Conservation (phyloP, 1,140 invertebrate species). For the Hypothenemus hampei region DNA sequence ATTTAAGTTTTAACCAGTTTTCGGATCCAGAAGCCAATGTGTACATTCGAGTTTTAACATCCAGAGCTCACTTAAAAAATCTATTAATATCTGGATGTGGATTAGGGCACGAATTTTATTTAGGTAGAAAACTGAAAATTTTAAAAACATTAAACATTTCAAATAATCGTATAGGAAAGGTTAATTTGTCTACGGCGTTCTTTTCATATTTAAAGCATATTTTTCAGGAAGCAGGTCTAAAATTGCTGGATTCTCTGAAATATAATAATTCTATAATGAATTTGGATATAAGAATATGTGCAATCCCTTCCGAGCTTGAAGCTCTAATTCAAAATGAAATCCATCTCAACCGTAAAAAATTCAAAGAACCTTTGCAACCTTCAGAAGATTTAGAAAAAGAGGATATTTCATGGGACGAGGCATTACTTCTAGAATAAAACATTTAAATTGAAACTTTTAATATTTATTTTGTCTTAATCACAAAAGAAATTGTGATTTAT, state of each 20-base stretch:
- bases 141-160: slow-evolving; percentile 21
- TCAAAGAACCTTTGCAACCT: not conserved
- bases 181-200: not conserved
- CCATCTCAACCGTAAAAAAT: slow-evolving; percentile 4
- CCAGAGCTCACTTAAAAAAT: not conserved
- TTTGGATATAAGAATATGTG: slow-evolving; percentile 30
- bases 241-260: slow-evolving; percentile 7
- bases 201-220: too few relatives aligned
- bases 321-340: slow-evolving; percentile 15
- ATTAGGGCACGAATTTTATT: slow-evolving; percentile 5
- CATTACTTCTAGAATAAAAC: too few relatives aligned
- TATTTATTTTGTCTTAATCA: too few relatives aligned
- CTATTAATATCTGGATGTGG: slow-evolving; percentile 13
- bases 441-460: too few relatives aligned
- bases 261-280: slow-evolving; percentile 22
- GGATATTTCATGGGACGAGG: too few relatives aligned
- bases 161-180: slow-evolving; percentile 19
- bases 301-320: slow-evolving; percentile 14
- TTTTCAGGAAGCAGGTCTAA: not conserved
- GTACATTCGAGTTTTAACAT: slow-evolving; percentile 1
- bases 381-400: too few relatives aligned
- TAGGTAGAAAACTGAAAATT: slow-evolving; percentile 1
- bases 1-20: slow-evolving; percentile 18
- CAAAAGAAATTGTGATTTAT: too few relatives aligned
- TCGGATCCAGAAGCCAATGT: slow-evolving; percentile 8